Conservation (phyloP, 2,888 invertebrate species). For the Clitarchus hookeri region DNA sequence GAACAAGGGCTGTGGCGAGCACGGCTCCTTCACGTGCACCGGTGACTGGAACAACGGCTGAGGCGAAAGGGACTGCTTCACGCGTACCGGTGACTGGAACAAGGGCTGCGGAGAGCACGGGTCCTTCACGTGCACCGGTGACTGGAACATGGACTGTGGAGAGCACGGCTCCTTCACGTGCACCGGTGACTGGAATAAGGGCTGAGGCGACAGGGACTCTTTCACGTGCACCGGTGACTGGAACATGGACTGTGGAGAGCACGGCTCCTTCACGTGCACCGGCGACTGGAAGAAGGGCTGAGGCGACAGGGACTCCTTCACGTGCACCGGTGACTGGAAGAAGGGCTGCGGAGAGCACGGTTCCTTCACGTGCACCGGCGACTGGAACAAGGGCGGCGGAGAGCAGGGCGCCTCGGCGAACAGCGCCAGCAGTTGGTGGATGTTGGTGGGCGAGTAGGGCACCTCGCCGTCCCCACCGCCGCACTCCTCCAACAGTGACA, state of each 20-base stretch:
- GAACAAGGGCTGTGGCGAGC: constrained; percentile 35
- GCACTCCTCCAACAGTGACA: constrained; percentile 68
- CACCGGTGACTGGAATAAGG: constrained; percentile 55
- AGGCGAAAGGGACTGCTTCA: constrained; percentile 62
- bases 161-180: constrained; percentile 60
- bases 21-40: constrained; percentile 62
- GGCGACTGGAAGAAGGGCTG: constrained; percentile 51
- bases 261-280: constrained; percentile 62
- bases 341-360: constrained; percentile 37
- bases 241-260: constrained; percentile 35
- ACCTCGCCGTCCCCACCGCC: constrained; percentile 43
- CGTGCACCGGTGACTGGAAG: constrained; percentile 47
- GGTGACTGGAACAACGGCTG: constrained; percentile 51
- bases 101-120: constrained; percentile 58
- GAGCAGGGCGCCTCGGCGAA: constrained; percentile 38
- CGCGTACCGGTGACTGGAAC: constrained; percentile 47
- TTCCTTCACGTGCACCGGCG: constrained; percentile 63
- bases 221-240: constrained; percentile 53
- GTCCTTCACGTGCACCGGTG: constrained; percentile 57
- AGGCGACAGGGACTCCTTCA: constrained; percentile 62
- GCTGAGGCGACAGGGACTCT: constrained; percentile 58
- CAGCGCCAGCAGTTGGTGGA: constrained; percentile 38
- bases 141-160: constrained; percentile 31
- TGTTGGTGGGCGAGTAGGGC: constrained; percentile 38
- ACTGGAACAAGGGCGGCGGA: constrained; percentile 39